Base-by-base conservation (phyloP, 2,797 vertebrate species). In the Microhierax caerulescens region DNA sequence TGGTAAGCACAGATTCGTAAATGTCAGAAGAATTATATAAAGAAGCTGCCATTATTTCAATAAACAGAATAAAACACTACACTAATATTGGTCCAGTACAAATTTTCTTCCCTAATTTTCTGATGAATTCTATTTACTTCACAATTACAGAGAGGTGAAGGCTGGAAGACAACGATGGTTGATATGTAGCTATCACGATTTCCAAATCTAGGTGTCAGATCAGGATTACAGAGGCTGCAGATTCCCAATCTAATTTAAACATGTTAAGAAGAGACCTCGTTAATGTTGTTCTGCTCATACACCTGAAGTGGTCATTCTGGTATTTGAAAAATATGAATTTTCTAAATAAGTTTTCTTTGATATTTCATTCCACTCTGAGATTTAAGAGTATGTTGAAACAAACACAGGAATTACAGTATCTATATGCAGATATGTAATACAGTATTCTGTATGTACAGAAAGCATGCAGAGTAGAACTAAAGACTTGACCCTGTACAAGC, bases 21-120 rank as follows among this genome's bases (percentile, higher is more conserved):
- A 45, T 45, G 18, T 68, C 27, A 68, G 20, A 80, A 53, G 2
- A 81, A 36, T 74, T 37, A 30, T 30, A 20, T 43, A 50, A 84
- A 81, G n/a, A 70, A 69, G 10, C 8, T 59, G 27, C 1, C 13
- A 21, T 4, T 56, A 56, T 64, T 91, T 75, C 43, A 68, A 51
- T 25, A 36, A 56, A 67, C 4, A n/a, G 27, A 83, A 80, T 37
- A 28, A 73, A 86, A 65, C 7, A 51, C 2, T 7, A 50, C 41
- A 54, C 5, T 34, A 30, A 53, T 37, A 34, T 43, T 43, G 20
- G 5, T 5, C 9, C 8, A n/a, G 3, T 56, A 41, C 0, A 9
- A 41, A 24, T 47, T 72, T 63, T 86, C 4, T 51, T 50, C 39
- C 14, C 13, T 24, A 60, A 24, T 65, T 73, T 92, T 76, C 37